These are phyloP conservation scores for Tenodera sinensis DNA, from an alignment of 2,888 invertebrate species.

Conservation along the genomic window DNA sequence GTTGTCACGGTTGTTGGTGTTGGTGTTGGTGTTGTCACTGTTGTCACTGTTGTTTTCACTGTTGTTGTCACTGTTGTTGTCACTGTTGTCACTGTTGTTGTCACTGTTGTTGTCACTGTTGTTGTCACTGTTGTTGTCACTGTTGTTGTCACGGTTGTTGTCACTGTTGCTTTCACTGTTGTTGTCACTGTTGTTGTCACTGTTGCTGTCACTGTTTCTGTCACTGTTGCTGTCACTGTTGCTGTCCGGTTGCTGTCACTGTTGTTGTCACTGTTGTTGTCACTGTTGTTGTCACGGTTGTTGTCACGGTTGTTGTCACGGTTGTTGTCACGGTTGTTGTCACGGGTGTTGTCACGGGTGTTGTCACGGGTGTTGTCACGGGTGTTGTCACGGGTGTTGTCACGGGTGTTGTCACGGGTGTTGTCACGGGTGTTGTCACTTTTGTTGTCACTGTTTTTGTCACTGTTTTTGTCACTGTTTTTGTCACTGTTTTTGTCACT, in stretches of 20 bases:
- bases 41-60: neutral
- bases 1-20: too few species aligned
- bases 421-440: neutral
- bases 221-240: neutral
- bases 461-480: constrained; percentile 12
- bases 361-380: constrained; percentile 1
- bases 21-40: too few species aligned
- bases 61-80: constrained; percentile 10
- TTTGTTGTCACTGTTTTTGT: neutral
- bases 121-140: neutral
- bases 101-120: constrained; percentile 2
- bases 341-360: neutral
- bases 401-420: constrained; percentile 12
- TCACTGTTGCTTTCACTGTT: too few species aligned
- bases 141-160: too few species aligned
- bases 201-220: constrained; percentile 14
- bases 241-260: constrained; percentile 7
- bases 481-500: neutral
- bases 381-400: neutral
- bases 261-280: constrained; percentile 17
- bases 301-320: too few species aligned
- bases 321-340: too few species aligned
- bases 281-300: too few species aligned
- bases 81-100: constrained; percentile 5
- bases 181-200: neutral